Evolutionary conservation across 1,140 invertebrate species (phyloP), one percentile per base, ranked within the genome.

Genomic region (Pristionchus pacificus): DNA sequence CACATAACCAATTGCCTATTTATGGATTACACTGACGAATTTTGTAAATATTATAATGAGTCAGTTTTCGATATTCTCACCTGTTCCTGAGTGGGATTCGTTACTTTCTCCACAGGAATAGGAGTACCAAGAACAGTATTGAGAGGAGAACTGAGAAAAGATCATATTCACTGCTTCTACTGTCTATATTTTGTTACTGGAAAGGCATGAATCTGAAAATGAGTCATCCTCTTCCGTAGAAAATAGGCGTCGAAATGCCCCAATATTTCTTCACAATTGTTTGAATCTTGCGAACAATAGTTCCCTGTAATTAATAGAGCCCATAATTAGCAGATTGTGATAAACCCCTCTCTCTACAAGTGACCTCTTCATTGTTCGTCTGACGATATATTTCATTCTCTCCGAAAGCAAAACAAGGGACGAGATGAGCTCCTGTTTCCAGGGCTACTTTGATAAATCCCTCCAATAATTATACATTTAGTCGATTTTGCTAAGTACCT

Each of bases 31-130:
- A n/a, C n/a, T n/a, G n/a, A n/a, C 19, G 38, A 49, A 49, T 10
- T 10, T 19, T 10, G n/a, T n/a, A n/a, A n/a, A n/a, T n/a, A n/a
- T n/a, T n/a, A n/a, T n/a, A n/a, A n/a, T n/a, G n/a, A n/a, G n/a
- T n/a, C n/a, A n/a, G n/a, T 19, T 10, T 10, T 10, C 38, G 19
- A 49, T n/a, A n/a, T n/a, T n/a, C n/a, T n/a, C n/a, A n/a, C n/a
- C 79, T 92, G 85, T 71, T 91, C 90, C 14, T 85, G 69, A 1
- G 89, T 89, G 1, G 93, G 92, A 13, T 91, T 86, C 3, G 85
- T 78, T 72, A 89, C 89, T 83, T 88, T 89, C 29, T 88, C 85
- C 0, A 95, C 85, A 57, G 90, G 88, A 77, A 96, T 89, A 13
- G 93, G 93, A 63, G 86, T 85, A 0, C 93, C 93, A 79, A 96